A percentile compares a stretch with the other conserved stretches of the same genome.
These are phyloP conservation scores for Scelioninae gen. 1 DNA, from an alignment of 2,888 invertebrate species.

Conservation along the genomic window DNA sequence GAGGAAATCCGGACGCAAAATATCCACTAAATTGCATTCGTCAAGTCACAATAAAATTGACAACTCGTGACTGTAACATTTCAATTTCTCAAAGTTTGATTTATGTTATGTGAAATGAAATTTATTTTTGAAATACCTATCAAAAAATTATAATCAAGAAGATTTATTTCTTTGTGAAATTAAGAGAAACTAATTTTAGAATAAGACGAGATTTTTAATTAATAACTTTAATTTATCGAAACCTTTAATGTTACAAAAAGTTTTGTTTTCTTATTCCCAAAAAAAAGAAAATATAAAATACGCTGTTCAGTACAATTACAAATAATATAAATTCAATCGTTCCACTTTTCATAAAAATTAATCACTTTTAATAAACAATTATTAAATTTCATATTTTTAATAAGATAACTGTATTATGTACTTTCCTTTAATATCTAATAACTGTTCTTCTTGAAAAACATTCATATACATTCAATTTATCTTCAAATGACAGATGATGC, in stretches of 20 bases:
- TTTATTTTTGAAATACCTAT: background rate
- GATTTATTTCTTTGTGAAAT: slow-evolving; percentile 1
- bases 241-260: too few relatives aligned
- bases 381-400: background rate
- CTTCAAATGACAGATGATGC: slow-evolving; percentile 22
- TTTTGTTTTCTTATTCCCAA: too few relatives aligned
- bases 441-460: slow-evolving; percentile 7
- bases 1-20: background rate
- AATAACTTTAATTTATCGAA: too few relatives aligned
- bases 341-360: too few relatives aligned
- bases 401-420: slow-evolving; percentile 14
- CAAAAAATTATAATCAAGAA: background rate
- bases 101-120: background rate
- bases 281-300: too few relatives aligned
- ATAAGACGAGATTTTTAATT: background rate
- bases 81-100: background rate
- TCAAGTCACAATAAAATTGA: too few relatives aligned
- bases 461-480: background rate
- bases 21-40: background rate
- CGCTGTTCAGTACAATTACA: too few relatives aligned
- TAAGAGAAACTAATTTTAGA: background rate
- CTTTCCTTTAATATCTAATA: slow-evolving; percentile 1
- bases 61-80: too few relatives aligned
- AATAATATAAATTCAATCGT: too few relatives aligned
- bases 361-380: background rate